Evolutionary conservation across 2,797 vertebrate species (phyloP), one percentile per base, ranked within the genome.

Genomic region (Leptodactylus fallax): DNA sequence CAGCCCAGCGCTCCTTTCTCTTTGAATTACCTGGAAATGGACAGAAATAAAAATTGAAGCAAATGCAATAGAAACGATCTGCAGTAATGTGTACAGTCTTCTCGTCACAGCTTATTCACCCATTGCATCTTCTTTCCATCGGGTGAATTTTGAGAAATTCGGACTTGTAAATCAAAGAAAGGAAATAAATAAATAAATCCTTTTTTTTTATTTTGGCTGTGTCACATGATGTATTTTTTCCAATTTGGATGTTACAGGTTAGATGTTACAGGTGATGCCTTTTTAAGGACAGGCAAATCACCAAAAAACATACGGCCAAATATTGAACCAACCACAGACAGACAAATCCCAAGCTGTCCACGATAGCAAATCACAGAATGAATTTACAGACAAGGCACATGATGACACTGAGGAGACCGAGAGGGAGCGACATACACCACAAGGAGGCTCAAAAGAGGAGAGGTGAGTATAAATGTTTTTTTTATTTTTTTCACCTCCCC

Each of bases 1-100:
- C 88, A 17, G 56, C 84, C 13, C n/a, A 61, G 6, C 84, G 88
- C 3, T 79, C 47, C 11, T 86, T 86, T 65, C 60, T 69, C 9
- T 23, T 83, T 61, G 61, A 83, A 12, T n/a, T 83, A 71, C 84
- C 88, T 2, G 19, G 10, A 21, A 83, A 56, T 82, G 53, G 36
- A n/a, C 55, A 55, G 78, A 79, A 79, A 60, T 56, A 60, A 85
- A 78, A 27, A 21, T 12, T 12, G 21, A 77, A 51, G 5, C 10
- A 65, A 81, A 63, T 47, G 10, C 17, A 51, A 82, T 25, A 3
- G 14, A 14, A 51, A 14, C 17, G 9, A 47, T 65, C 23, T 45
- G 9, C 21, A 11, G 53, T 13, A 58, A n/a, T 23, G 21, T 16
- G 7, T 7, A 49, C 2, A 1, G 13, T 23, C 25, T 61, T 17